phyloP scores from a whole-genome alignment of 2,113 vertebrate genomes.

The Phalacrocorax aristotelis region DNA sequence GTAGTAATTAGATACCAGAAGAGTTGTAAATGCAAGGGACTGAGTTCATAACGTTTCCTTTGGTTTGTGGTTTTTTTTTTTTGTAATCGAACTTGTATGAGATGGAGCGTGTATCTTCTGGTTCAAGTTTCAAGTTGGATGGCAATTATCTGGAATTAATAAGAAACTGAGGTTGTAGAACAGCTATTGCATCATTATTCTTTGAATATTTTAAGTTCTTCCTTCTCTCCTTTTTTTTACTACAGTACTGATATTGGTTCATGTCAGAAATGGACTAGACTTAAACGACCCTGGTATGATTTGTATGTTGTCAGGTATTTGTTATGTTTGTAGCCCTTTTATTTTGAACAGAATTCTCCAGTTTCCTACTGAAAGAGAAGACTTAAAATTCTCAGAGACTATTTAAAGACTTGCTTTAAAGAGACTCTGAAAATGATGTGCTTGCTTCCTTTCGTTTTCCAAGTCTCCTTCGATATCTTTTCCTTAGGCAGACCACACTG shows the following conservation, averaged over 20 bases:
- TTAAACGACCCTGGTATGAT: accelerated
- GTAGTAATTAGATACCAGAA: neutral
- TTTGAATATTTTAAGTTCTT: neutral
- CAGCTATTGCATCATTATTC: neutral
- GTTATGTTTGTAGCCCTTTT: neutral
- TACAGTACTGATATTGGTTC: neutral
- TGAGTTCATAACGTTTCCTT: neutral
- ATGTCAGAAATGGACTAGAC: neutral
- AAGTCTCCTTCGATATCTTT: neutral
- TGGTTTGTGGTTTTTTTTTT: neutral
- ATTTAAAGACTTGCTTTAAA: neutral
- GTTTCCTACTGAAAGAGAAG: neutral
- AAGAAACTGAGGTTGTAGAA: neutral
- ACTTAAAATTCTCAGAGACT: neutral
- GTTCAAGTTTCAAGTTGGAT: neutral
- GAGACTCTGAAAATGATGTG: neutral
- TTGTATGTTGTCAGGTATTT: neutral
- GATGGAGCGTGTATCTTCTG: neutral
- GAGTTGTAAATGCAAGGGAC: neutral
- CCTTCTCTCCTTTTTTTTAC: neutral
- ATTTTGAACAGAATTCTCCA: neutral
- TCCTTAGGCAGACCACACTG: neutral
- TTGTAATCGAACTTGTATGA: neutral
- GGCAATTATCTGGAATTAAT: neutral
- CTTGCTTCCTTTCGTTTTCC: neutral